Evolutionary conservation across 2,113 vertebrate genomes (phyloP), one percentile per base, ranked within the genome.

Genomic region (Rhipidura dahli): DNA sequence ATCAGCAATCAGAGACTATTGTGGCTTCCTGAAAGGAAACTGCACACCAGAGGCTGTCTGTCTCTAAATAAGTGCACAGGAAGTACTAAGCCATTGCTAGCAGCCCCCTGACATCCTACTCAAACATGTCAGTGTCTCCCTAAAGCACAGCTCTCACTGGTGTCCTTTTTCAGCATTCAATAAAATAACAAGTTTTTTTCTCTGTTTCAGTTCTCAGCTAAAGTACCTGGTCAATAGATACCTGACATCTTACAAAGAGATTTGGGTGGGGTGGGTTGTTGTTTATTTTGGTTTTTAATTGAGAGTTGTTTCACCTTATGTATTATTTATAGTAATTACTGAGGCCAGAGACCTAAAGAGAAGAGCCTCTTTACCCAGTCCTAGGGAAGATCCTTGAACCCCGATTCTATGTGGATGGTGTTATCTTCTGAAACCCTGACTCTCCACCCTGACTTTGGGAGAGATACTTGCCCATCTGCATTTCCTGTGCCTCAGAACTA

Each of bases 391-490:
- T 85, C 30, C 35, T 47, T 54, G 33, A 63, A 79, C 5, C 7
- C 37, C 20, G 12, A 14, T 86, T 94, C 30, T 63, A 6, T 26
- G 23, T 35, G 30, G 15, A 15, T 75, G 24, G 27, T 51, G 53
- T 4, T 47, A 6, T 39, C 11, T 68, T 33, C 33, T 47, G 61
- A 59, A 68, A 22, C 7, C 21, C 51, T 54, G 66, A 79, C 23
- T 71, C n/a, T 44, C 11, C 47, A 53, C 13, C 15, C 14, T 78
- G 49, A 57, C 0, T 0, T 0, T 61, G 51, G 28, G 26, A 79
- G 42, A 85, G 17, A 69, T n/a, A 35, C n/a, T 15, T 73, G 54
- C 9, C 50, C 16, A 37, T 61, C 49, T 77, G 26, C 4, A 6
- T 87, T 89, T 93, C 14, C 30, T 59, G 0, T 18, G 7, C 23